Evolutionary conservation across 1,140 invertebrate species (phyloP).

Genomic region (Triops cancriformis): DNA sequence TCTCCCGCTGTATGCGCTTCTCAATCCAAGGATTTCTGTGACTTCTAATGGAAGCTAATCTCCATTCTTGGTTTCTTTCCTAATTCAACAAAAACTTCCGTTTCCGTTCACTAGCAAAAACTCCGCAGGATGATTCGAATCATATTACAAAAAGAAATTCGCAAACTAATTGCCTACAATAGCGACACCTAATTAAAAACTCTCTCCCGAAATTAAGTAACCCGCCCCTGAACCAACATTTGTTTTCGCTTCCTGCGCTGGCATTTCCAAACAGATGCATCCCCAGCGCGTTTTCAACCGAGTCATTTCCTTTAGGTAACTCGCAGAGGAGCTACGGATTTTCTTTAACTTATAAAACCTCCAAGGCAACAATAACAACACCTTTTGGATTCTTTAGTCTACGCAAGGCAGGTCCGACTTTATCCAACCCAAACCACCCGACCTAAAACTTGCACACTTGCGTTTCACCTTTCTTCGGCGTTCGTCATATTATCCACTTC

Average conservation of each 20-base stretch:
- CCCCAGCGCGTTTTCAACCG: not conserved
- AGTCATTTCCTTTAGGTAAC: conserved; percentile 4
- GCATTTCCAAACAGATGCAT: conserved; percentile 11
- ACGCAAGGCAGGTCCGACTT: not conserved
- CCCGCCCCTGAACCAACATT: not conserved
- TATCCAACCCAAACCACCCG: no score
- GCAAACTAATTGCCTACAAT: no score
- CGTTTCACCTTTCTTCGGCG: not conserved
- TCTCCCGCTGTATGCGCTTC: no score
- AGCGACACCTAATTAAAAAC: no score
- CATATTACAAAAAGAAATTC: no score
- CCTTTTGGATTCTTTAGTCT: not conserved
- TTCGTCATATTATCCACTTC: not conserved
- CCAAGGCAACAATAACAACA: not conserved
- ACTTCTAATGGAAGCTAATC: no score
- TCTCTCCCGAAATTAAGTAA: not conserved
- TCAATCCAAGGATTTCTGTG: no score
- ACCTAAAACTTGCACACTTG: not conserved
- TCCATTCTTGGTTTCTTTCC: no score
- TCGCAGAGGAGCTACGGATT: not conserved
- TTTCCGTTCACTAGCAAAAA: no score
- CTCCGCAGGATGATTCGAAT: no score
- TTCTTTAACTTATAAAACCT: not conserved
- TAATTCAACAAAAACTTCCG: no score
- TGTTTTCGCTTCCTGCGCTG: not conserved